Evolutionary conservation across 2,797 vertebrate genomes (phyloP), one percentile per base, ranked within the genome.

Genomic region (Sternarchorhynchus goeldii): DNA sequence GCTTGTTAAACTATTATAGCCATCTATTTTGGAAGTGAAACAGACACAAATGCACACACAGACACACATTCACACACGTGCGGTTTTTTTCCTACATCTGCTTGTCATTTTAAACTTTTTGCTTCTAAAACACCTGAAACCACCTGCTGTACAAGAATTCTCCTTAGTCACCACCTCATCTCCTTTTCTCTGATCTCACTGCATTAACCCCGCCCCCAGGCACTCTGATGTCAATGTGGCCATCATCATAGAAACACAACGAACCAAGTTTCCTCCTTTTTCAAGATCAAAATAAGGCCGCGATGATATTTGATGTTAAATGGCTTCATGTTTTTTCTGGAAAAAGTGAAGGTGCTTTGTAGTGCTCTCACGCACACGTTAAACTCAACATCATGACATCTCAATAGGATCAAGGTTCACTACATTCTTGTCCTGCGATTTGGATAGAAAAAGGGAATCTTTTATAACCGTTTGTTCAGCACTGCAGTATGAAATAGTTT

Each of bases 1-100:
- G 39, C 73, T 81, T 68, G 59, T 80, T 53, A 80, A 80, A 71
- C 29, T 14, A 3, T 73, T 64, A 29, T 53, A 55, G 32, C 34
- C 39, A 21, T 67, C 36, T 58, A 36, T 75, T 64, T 21, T 57
- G 29, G 34, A 71, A 56, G 29, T 5, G 68, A 71, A 16, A 57
- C 41, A 50, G 66, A 18, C 68, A 31, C 34, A 31, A 25, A 20
- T 14, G 7, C 25, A 1, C 20, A 34, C 31, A 8, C 68, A 17
- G 17, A 34, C 68, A 17, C 6, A 31, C 12, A 25, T 25, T 25
- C 60, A 5, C 29, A 6, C 31, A 6, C 29, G 18, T 10, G 17
- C 5, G 20, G 20, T 29, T 55, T 31, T 65, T 16, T 60, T 20
- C 66, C 55, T 20, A 25, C 60, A 5, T 56, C 64, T 57, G 34